A percentile compares a stretch with the other conserved stretches of the same genome.
phyloP scores from a whole-genome alignment of 2,113 vertebrate genomes.

The Myodes glareolus region DNA sequence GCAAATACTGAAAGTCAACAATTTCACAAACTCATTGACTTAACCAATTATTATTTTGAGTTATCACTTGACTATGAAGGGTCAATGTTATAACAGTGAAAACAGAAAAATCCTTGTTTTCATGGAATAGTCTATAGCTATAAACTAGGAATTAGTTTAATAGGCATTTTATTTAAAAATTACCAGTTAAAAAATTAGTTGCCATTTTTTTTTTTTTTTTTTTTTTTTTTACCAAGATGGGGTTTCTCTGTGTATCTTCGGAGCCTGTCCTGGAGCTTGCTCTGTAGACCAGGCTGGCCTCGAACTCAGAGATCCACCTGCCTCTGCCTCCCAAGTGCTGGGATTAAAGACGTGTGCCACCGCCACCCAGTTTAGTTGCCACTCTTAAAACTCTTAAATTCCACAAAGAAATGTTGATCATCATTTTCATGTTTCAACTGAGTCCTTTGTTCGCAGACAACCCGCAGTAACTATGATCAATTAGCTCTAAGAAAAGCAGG shows the following conservation, averaged over 20 bases:
- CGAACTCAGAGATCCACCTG: too few relatives aligned
- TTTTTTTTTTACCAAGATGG: too few relatives aligned
- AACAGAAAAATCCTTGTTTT: slow-evolving; percentile 9
- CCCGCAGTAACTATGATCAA: neutral
- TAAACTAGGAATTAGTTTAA: slow-evolving; percentile 3
- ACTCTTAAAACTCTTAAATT: neutral
- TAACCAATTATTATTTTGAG: neutral
- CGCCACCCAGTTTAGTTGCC: too few relatives aligned
- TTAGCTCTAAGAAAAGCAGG: neutral
- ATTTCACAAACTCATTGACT: slow-evolving; percentile 41
- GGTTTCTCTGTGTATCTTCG: too few relatives aligned
- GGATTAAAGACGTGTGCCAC: too few relatives aligned
- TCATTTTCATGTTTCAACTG: neutral
- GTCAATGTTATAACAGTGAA: neutral
- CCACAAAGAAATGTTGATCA: neutral
- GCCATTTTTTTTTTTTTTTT: neutral
- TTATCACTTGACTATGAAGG: neutral
- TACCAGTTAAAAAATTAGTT: slow-evolving; percentile 18
- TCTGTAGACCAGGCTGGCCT: too few relatives aligned
- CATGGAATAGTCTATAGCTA: neutral
- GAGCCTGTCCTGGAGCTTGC: too few relatives aligned
- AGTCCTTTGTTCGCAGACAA: slow-evolving; percentile 2
- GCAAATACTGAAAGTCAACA: neutral
- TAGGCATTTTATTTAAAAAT: neutral
- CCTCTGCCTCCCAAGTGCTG: too few relatives aligned